Base-by-base conservation (phyloP, 2,113 vertebrate genomes). In the Xiphias gladius region DNA sequence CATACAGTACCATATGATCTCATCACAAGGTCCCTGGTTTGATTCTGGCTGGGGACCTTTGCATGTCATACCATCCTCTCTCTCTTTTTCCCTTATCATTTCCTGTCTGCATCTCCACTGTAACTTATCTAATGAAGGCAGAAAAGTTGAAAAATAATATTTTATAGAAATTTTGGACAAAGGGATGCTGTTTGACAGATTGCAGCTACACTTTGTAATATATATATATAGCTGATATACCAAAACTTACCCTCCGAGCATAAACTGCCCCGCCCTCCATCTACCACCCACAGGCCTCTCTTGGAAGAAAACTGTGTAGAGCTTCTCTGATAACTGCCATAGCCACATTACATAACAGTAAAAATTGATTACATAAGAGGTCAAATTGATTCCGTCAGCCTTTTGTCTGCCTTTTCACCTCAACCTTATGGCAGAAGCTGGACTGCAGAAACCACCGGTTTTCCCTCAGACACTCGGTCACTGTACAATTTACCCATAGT, bases 341-440 rank as follows among this genome's bases (percentile, higher is more conserved):
- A 26, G 72, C 65, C 11, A 83, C 57, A 35, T 90, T 79, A 78
- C 28, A 58, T 62, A 84, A 92, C 67, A 64, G 76, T 66, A 82
- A 35, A 87, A 89, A 80, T 41, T 37, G 39, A 90, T 86, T 74
- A 66, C 14, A 68, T 43, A 77, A 89, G 66, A 69, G 78, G 62
- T 86, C 61, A 77, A 77, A 88, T 80, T 65, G 52, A 87, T 86
- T 85, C 48, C 4, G n/a, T 65, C 43, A 55, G 28, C 35, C 37
- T 48, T 61, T 76, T 89, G 79, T 83, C 48, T 37, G 59, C 46
- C 30, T 62, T 65, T 89, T 77, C 74, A 80, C 67, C 43, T 81
- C 11, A 8, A 67, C 35, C 68, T 75, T 30, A 55, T 35, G 62
- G 32, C 70, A 71, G 64, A 80, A 9, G 52, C 59, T 64, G 46